Evolutionary conservation across 35 echinoderm and acorn worm species (phyloP).

Genomic region (Chiridota heheva): DNA sequence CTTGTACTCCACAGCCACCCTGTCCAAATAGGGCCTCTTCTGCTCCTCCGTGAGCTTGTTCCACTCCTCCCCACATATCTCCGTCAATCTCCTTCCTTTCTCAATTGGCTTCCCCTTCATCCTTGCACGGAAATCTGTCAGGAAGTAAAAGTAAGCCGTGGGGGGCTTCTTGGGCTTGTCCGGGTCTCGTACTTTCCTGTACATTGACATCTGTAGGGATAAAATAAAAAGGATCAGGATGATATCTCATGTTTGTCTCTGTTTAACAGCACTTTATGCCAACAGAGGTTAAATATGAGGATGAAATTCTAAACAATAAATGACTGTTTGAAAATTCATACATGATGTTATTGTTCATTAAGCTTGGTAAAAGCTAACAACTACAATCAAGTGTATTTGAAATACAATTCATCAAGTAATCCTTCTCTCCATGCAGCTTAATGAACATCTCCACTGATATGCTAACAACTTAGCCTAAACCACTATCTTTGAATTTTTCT

Average conservation of each 20-base stretch:
- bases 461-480: too few relatives aligned
- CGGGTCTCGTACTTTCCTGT: constrained; percentile 90
- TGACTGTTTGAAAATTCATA: too few relatives aligned
- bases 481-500: too few relatives aligned
- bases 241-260: neutral
- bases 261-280: too few relatives aligned
- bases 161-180: constrained; percentile 99
- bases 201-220: constrained; percentile 59
- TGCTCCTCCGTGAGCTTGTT: constrained; percentile 94
- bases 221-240: neutral
- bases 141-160: constrained; percentile 95
- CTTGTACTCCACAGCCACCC: constrained; percentile 88
- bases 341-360: too few relatives aligned
- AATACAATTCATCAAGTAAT: too few relatives aligned
- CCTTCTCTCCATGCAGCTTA: too few relatives aligned
- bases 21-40: constrained; percentile 93
- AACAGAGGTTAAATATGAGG: too few relatives aligned
- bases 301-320: too few relatives aligned
- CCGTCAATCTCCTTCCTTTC: constrained; percentile 78
- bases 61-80: constrained; percentile 92
- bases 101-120: constrained; percentile 92
- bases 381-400: too few relatives aligned
- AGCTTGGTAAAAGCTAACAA: too few relatives aligned
- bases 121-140: constrained; percentile 82
- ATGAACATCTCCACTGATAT: too few relatives aligned